Evolutionary conservation across 2,888 invertebrate genomes (phyloP).

Genomic region (Oegoconia quadripuncta): DNA sequence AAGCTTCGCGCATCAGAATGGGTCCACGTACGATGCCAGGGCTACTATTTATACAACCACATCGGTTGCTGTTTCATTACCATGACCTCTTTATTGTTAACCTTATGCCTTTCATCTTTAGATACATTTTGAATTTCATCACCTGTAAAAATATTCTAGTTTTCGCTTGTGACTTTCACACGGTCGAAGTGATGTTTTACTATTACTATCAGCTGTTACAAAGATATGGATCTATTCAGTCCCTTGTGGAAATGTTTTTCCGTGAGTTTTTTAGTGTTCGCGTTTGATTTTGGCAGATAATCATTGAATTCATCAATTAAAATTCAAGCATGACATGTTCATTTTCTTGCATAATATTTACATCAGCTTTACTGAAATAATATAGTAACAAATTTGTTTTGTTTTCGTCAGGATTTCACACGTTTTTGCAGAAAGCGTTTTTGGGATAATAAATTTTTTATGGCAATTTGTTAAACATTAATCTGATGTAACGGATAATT

Average conservation of each 20-base stretch:
- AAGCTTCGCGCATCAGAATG: constrained; percentile 35
- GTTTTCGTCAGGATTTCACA: too few species aligned
- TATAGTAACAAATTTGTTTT: too few species aligned
- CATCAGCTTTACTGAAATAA: neutral
- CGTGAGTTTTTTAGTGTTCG: constrained; percentile 5
- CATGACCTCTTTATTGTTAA: constrained; percentile 8
- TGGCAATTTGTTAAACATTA: too few species aligned
- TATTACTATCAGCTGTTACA: neutral
- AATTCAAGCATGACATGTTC: neutral
- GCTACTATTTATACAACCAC: constrained; percentile 38
- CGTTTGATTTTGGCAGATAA: neutral
- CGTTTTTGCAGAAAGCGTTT: too few species aligned
- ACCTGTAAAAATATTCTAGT: constrained; percentile 2
- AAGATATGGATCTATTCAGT: constrained; percentile 7
- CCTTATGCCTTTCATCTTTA: constrained; percentile 5
- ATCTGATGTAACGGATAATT: too few species aligned
- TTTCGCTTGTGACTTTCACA: constrained; percentile 7
- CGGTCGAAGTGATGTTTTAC: neutral
- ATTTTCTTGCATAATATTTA: constrained; percentile 1
- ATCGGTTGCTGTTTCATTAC: constrained; percentile 23
- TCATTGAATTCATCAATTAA: neutral
- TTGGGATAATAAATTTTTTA: too few species aligned
- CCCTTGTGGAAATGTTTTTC: neutral
- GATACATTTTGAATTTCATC: neutral
- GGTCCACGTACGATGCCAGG: constrained; percentile 33